Evolutionary conservation across 2,888 invertebrate species (phyloP).

Genomic region (Phlogophora meticulosa): DNA sequence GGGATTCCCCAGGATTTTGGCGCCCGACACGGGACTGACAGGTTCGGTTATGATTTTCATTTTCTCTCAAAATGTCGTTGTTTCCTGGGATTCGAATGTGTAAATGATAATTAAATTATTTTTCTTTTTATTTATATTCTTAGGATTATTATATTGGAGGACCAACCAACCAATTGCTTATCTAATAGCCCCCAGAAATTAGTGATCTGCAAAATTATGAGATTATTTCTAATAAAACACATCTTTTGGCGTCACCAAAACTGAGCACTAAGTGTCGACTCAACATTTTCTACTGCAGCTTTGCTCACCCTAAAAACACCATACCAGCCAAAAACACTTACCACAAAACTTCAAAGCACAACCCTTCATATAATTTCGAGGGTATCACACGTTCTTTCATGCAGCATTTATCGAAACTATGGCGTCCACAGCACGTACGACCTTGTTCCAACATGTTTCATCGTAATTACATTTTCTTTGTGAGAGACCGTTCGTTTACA

Average conservation of each 20-base stretch:
- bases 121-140: neutral
- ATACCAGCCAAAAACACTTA: slow-evolving; percentile 8
- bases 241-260: neutral
- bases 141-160: too few relatives aligned
- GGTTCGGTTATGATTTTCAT: slow-evolving; percentile 68
- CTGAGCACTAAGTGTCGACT: neutral
- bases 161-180: too few relatives aligned
- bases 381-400: slow-evolving; percentile 52
- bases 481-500: slow-evolving; percentile 51
- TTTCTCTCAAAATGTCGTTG: slow-evolving; percentile 56
- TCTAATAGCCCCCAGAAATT: too few relatives aligned
- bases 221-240: neutral
- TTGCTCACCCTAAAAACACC: slow-evolving; percentile 16
- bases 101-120: slow-evolving; percentile 22
- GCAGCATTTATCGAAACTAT: slow-evolving; percentile 68
- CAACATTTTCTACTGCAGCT: neutral
- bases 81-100: slow-evolving; percentile 39
- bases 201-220: neutral
- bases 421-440: slow-evolving; percentile 52
- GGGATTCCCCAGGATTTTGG: slow-evolving; percentile 70
- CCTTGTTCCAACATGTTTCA: slow-evolving; percentile 67
- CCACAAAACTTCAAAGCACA: slow-evolving; percentile 38
- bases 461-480: slow-evolving; percentile 76
- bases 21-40: slow-evolving; percentile 67
- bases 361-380: slow-evolving; percentile 33